These are phyloP conservation scores for Drosophila teissieri DNA, from an alignment of 1,140 invertebrate species.

Conservation along the genomic window DNA sequence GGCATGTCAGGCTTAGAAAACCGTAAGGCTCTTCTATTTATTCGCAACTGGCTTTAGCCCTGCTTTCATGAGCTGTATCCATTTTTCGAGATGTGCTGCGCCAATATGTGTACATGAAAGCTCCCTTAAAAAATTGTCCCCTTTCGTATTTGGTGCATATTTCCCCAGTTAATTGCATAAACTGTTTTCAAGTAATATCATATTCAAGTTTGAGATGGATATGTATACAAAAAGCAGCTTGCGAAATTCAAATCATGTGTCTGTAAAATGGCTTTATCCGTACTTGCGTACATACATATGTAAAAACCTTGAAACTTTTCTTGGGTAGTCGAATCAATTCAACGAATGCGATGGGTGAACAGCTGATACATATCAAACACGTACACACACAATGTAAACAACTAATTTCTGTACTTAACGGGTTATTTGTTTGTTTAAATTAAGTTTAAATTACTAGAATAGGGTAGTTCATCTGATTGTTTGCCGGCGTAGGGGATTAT, in stretches of 20 bases:
- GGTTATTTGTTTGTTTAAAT: neutral
- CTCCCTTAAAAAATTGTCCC: neutral
- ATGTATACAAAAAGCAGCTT: neutral
- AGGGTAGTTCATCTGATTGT: no score
- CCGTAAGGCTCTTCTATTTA: neutral
- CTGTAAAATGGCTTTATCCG: neutral
- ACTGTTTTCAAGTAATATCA: neutral
- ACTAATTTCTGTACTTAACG: no score
- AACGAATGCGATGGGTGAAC: constrained; percentile 19
- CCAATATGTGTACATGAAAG: neutral
- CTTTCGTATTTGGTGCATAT: neutral
- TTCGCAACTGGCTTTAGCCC: no score
- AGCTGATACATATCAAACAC: constrained; percentile 19
- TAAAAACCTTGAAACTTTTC: constrained; percentile 63
- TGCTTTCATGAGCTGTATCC: neutral
- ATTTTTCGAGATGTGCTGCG: neutral
- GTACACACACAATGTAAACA: neutral
- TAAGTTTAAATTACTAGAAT: neutral
- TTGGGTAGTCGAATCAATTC: constrained; percentile 30
- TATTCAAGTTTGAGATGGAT: neutral
- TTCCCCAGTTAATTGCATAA: neutral
- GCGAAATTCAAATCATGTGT: neutral
- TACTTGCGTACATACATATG: constrained; percentile 1
- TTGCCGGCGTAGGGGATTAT: no score
- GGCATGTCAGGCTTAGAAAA: no score